These are phyloP conservation scores for Catajapyx aquilonaris DNA, from an alignment of 1,140 invertebrate genomes.

Conservation along the genomic window DNA sequence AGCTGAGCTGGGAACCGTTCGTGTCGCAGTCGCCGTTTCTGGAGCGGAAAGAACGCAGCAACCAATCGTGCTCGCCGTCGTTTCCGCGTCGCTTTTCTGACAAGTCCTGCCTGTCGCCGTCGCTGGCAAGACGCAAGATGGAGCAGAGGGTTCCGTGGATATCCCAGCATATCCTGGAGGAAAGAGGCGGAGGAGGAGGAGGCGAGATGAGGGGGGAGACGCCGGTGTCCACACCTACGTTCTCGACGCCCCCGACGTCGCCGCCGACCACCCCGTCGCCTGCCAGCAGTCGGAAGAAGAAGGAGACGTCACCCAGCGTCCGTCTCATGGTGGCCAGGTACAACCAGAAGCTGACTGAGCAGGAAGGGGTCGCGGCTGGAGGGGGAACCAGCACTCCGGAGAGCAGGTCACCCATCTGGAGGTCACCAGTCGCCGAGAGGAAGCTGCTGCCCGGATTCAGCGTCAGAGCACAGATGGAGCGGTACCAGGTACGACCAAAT, in stretches of 20 bases:
- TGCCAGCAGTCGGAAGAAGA: constrained; percentile 14
- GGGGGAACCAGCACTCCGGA: constrained; percentile 22
- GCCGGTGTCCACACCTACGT: constrained; percentile 1
- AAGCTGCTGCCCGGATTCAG: constrained; percentile 9
- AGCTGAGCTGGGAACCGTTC: too few species aligned
- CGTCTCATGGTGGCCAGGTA: constrained; percentile 41
- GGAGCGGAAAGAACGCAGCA: too few species aligned
- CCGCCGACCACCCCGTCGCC: constrained; percentile 9
- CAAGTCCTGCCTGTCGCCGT: too few species aligned
- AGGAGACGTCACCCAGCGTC: constrained; percentile 39
- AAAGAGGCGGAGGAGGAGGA: constrained; percentile 1
- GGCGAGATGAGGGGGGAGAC: constrained; percentile 1
- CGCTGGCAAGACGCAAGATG: too few species aligned
- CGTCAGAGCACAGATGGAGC: constrained; percentile 29
- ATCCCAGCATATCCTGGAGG: constrained; percentile 5
- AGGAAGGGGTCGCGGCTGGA: constrained; percentile 17
- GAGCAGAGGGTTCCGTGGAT: too few species aligned
- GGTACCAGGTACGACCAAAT: too few species aligned
- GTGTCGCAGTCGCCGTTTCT: too few species aligned
- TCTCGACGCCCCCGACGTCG: too few species aligned
- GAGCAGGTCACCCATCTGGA: constrained; percentile 32
- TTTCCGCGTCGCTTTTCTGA: too few species aligned
- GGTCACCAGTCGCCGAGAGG: constrained; percentile 31
- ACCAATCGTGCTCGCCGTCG: too few species aligned
- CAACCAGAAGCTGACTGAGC: constrained; percentile 32